A percentile compares a stretch with the other conserved stretches of the same genome.
These are phyloP conservation scores for Trinectes maculatus DNA, from an alignment of 2,113 vertebrate species.

Conservation along the genomic window DNA sequence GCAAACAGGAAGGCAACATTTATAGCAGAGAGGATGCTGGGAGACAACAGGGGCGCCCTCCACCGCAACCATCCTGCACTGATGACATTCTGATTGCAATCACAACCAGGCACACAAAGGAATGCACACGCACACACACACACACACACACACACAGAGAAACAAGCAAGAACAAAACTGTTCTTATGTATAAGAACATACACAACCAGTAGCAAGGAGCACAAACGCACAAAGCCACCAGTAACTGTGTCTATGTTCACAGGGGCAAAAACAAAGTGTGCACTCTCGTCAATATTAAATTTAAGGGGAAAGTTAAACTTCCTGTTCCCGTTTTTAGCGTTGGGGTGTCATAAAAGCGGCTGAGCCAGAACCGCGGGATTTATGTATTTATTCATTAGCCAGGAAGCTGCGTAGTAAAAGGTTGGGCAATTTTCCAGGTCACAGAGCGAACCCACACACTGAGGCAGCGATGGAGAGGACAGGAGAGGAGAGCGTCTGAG, in stretches of 20 bases:
- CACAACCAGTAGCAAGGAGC: background rate
- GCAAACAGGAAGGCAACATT: constrained; percentile 54
- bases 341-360: constrained; percentile 55
- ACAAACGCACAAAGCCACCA: background rate
- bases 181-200: constrained; percentile 1
- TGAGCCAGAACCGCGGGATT: constrained; percentile 62
- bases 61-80: constrained; percentile 41
- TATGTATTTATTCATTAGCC: constrained; percentile 81
- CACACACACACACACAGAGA: background rate
- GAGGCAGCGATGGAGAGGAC: constrained; percentile 47
- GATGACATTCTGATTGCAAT: constrained; percentile 80
- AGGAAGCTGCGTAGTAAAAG: constrained; percentile 76
- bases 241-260: background rate
- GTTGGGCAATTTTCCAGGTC: constrained; percentile 82
- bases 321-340: too few species aligned
- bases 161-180: too few species aligned
- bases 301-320: background rate
- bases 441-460: constrained; percentile 65
- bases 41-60: constrained; percentile 41
- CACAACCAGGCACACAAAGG: constrained; percentile 43
- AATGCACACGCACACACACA: constrained; percentile 18
- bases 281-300: background rate
- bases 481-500: constrained; percentile 18
- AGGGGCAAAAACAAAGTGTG: background rate
- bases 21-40: constrained; percentile 37